A percentile compares a stretch with the other conserved stretches of the same genome.
Conservation (phyloP, 2,888 invertebrate genomes). For the Stegana nigrithorax region DNA sequence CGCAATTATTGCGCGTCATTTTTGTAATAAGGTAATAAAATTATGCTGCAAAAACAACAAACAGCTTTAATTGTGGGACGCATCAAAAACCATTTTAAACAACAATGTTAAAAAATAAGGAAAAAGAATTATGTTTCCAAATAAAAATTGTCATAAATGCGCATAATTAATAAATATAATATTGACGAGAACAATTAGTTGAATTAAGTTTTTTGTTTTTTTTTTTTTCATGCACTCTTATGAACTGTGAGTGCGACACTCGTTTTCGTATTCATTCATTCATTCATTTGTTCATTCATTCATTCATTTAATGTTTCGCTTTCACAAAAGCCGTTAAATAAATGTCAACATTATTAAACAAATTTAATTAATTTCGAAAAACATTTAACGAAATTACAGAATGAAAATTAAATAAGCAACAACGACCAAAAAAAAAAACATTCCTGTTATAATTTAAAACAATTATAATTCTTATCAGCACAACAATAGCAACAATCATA, state of each 20-base stretch:
- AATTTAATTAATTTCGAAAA: conserved; percentile 46
- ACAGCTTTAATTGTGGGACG: no score
- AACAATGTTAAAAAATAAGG: no score
- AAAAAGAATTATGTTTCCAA: conserved; percentile 6
- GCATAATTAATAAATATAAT: conserved; percentile 15
- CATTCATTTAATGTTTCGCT: neutral
- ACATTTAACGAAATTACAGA: neutral
- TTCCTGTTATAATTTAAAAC: neutral
- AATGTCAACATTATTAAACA: conserved; percentile 46
- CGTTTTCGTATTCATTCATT: neutral
- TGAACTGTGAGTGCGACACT: no score
- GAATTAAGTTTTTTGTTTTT: conserved; percentile 5
- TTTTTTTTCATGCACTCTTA: neutral
- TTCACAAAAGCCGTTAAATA: conserved; percentile 19
- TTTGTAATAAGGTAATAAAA: no score
- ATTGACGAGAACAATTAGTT: conserved; percentile 3
- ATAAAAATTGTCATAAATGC: conserved; percentile 8
- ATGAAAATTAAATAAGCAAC: neutral
- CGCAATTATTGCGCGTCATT: no score
- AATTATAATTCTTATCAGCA: neutral
- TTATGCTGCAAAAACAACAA: no score
- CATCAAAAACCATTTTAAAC: no score
- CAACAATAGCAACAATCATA: no score
- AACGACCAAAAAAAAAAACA: no score
- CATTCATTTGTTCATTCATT: neutral